phyloP scores from a whole-genome alignment of 2,113 vertebrate species.

The Coptodon bakossiorum region DNA sequence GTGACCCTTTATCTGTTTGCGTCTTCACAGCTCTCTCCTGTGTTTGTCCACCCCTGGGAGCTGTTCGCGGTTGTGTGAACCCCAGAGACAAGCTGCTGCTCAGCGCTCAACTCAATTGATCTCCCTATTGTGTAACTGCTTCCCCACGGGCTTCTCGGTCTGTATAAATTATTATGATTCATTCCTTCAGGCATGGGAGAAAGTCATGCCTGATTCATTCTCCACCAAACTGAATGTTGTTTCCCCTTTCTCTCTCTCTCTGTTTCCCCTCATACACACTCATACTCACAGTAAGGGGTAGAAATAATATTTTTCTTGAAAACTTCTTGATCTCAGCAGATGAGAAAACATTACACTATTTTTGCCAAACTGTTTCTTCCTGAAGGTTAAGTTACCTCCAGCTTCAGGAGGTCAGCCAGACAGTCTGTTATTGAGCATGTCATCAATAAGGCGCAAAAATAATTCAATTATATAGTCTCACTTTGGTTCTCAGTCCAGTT shows the following conservation, averaged over 20 bases:
- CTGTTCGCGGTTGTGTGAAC: background rate
- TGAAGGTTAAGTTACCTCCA: background rate
- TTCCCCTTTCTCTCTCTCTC: background rate
- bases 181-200: conserved; percentile 11
- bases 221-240: background rate
- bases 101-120: background rate
- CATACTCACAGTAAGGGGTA: conserved; percentile 28
- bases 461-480: conserved; percentile 18
- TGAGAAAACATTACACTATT: conserved; percentile 41
- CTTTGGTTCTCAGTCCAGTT: background rate
- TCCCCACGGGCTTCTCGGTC: conserved; percentile 15
- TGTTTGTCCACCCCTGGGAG: background rate
- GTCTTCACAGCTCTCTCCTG: background rate
- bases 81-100: conserved; percentile 1
- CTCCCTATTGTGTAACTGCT: conserved; percentile 23
- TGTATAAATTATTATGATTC: conserved; percentile 1
- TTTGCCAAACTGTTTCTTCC: conserved; percentile 21
- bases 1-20: background rate
- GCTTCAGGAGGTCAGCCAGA: background rate
- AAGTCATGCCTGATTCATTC: background rate
- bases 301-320: conserved; percentile 54
- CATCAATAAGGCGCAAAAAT: conserved; percentile 13
- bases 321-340: conserved; percentile 54
- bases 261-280: background rate
- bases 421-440: background rate